A percentile compares a stretch with the other conserved stretches of the same genome.
phyloP scores from a whole-genome alignment of 1,140 invertebrate species.

The Dryas iulia region DNA sequence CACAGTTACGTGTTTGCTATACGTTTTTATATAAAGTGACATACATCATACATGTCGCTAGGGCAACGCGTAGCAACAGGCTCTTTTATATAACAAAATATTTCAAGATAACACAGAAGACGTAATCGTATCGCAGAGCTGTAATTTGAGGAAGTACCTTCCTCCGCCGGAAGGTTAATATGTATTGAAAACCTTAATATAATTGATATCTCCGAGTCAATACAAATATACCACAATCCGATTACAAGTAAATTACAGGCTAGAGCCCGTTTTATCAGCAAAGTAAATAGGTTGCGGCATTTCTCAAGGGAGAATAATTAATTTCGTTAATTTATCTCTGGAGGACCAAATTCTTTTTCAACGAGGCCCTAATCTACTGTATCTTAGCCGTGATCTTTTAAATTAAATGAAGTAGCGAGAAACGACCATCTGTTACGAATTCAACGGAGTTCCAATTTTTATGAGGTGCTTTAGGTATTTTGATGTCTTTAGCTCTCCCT shows the following conservation, averaged over 20 bases:
- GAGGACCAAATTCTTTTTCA: conserved; percentile 43
- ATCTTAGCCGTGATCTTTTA: conserved; percentile 43
- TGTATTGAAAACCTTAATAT: conserved; percentile 10
- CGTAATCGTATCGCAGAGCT: not conserved
- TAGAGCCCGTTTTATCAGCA: conserved; percentile 30
- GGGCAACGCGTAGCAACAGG: too few species aligned
- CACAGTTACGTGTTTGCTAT: too few species aligned
- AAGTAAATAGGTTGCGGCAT: conserved; percentile 37
- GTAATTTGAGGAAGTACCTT: not conserved
- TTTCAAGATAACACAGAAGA: not conserved
- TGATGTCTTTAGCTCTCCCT: conserved; percentile 10
- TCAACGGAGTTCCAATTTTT: not conserved
- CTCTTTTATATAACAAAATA: too few species aligned
- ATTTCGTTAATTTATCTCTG: conserved; percentile 47
- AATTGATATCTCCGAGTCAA: conserved; percentile 8
- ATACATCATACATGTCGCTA: too few species aligned
- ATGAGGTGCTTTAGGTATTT: not conserved
- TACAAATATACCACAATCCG: conserved; percentile 21
- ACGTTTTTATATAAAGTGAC: too few species aligned
- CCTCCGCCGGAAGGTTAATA: not conserved
- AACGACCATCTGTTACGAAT: conserved; percentile 5
- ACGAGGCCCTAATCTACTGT: conserved; percentile 41
- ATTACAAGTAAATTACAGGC: conserved; percentile 27
- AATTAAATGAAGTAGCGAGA: conserved; percentile 41
- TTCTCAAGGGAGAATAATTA: conserved; percentile 45